These are phyloP conservation scores for Gryllus longicercus DNA, from an alignment of 2,888 invertebrate genomes.

Conservation along the genomic window DNA sequence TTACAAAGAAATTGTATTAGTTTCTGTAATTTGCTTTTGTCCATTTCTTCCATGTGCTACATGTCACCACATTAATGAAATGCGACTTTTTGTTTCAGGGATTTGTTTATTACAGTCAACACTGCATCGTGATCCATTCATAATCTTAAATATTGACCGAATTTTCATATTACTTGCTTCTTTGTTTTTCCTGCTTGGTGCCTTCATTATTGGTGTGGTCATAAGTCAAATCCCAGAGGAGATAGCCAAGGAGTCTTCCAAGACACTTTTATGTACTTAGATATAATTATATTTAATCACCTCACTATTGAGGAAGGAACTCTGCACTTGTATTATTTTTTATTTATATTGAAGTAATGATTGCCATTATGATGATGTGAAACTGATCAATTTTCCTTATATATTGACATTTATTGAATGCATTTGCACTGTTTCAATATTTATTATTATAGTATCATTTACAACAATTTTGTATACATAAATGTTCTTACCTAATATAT, in stretches of 20 bases:
- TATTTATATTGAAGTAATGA: no score
- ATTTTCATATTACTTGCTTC: conserved; percentile 44
- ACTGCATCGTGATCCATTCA: conserved; percentile 45
- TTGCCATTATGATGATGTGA: no score
- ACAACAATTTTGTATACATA: no score
- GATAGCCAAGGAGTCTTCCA: conserved; percentile 32
- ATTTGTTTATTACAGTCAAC: conserved; percentile 48
- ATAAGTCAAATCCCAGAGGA: conserved; percentile 46
- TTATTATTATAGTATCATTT: no score
- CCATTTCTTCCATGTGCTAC: not conserved
- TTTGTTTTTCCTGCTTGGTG: conserved; percentile 47
- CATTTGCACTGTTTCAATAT: no score
- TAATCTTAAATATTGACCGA: conserved; percentile 45
- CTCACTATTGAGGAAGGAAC: no score
- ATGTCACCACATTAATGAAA: no score
- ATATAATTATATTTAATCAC: not conserved
- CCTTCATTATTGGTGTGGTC: conserved; percentile 50
- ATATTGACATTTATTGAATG: no score
- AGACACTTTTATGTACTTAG: not conserved
- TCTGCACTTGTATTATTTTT: no score
- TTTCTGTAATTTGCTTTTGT: not conserved
- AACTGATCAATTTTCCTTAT: no score
- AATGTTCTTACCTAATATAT: no score
- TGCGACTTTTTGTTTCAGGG: conserved; percentile 41
- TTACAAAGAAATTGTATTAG: no score